Evolutionary conservation across 2,888 invertebrate genomes (phyloP).

Genomic region (Panzeria rudis): DNA sequence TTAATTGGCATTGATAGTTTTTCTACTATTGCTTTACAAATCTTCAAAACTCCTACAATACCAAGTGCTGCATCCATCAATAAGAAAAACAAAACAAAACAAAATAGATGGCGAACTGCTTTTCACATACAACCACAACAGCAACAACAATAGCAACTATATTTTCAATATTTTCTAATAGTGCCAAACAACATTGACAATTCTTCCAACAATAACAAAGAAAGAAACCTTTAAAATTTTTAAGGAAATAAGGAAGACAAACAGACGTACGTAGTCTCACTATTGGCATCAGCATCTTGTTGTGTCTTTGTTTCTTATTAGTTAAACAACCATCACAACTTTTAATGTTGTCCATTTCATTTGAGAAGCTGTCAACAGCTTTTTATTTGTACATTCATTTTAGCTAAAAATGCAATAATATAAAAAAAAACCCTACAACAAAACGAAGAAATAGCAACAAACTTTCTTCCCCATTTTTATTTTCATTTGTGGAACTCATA

Average conservation of each 20-base stretch:
- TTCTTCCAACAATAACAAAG: slow-evolving; percentile 35
- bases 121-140: slow-evolving; percentile 6
- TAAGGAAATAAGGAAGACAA: slow-evolving; percentile 38
- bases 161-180: slow-evolving; percentile 61
- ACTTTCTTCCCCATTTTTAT: not conserved
- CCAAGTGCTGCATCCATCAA: slow-evolving; percentile 14
- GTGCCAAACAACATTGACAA: slow-evolving; percentile 60
- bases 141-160: slow-evolving; percentile 1
- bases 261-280: slow-evolving; percentile 5
- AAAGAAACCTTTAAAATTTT: slow-evolving; percentile 4
- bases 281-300: not conserved
- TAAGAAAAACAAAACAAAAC: slow-evolving; percentile 1
- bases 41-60: slow-evolving; percentile 60
- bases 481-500: not conserved
- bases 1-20: slow-evolving; percentile 65
- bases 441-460: not conserved
- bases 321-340: slow-evolving; percentile 28
- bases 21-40: slow-evolving; percentile 47
- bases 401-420: slow-evolving; percentile 37
- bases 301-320: slow-evolving; percentile 21
- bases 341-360: slow-evolving; percentile 64
- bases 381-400: slow-evolving; percentile 61
- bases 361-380: slow-evolving; percentile 66
- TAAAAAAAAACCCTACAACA: slow-evolving; percentile 27
- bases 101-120: slow-evolving; percentile 14